phyloP scores from a whole-genome alignment of 2,113 vertebrate species.

The Protomyctophum bolini region DNA sequence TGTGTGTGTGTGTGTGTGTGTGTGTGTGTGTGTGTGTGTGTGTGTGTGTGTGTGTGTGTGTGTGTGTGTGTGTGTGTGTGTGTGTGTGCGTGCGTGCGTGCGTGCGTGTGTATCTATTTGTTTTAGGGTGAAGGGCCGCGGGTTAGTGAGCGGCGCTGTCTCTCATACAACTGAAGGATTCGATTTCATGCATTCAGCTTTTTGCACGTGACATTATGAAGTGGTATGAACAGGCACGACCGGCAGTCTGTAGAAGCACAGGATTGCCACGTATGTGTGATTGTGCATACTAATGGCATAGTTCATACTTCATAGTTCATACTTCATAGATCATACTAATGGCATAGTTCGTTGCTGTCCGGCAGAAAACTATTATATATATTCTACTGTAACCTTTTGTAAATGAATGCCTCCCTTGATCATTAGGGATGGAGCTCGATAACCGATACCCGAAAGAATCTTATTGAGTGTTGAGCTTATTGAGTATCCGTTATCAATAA shows the following conservation, averaged over 20 bases:
- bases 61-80: constrained; percentile 1
- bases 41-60: neutral
- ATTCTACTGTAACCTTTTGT: too few species aligned
- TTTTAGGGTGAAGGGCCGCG: constrained; percentile 7
- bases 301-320: constrained; percentile 8
- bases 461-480: too few species aligned
- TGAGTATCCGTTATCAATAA: too few species aligned
- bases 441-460: too few species aligned
- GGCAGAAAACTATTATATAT: too few species aligned
- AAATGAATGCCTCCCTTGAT: too few species aligned
- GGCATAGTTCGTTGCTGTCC: too few species aligned
- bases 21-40: neutral
- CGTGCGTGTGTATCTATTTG: constrained; percentile 21
- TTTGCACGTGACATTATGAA: neutral
- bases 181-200: constrained; percentile 4
- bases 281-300: constrained; percentile 8
- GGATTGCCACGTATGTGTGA: neutral
- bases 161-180: constrained; percentile 32
- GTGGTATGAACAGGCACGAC: constrained; percentile 8
- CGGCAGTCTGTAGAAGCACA: neutral
- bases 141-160: neutral
- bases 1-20: constrained; percentile 2
- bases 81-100: neutral
- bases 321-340: neutral
- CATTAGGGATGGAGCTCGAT: too few species aligned